Evolutionary conservation across 2,888 invertebrate species (phyloP).

Genomic region (Ophioninae sp.): DNA sequence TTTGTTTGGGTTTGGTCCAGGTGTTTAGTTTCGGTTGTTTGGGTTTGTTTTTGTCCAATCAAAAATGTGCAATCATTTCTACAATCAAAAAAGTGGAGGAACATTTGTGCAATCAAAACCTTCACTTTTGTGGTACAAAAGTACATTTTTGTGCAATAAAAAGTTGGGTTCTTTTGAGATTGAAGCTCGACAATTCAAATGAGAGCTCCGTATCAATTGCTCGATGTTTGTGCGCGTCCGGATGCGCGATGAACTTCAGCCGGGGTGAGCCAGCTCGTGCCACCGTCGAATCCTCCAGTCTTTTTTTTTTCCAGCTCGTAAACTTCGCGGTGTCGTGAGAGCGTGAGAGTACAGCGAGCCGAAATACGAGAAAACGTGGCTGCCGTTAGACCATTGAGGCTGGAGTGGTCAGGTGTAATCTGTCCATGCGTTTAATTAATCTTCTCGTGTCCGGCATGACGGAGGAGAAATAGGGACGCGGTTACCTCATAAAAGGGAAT

Average conservation of each 20-base stretch:
- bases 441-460: constrained; percentile 63
- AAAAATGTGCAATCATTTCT: too few species aligned
- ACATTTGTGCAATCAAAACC: too few species aligned
- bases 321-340: constrained; percentile 76
- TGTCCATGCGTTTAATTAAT: constrained; percentile 78
- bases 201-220: neutral
- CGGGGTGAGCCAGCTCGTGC: neutral
- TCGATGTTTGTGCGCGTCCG: neutral
- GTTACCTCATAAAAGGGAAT: constrained; percentile 54
- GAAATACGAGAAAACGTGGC: constrained; percentile 59
- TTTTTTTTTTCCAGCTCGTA: constrained; percentile 68
- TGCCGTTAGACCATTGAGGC: constrained; percentile 55
- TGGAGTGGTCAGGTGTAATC: constrained; percentile 72
- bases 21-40: too few species aligned
- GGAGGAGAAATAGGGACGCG: constrained; percentile 24
- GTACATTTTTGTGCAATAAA: too few species aligned
- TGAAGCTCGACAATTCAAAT: neutral
- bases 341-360: constrained; percentile 14
- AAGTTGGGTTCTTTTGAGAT: too few species aligned
- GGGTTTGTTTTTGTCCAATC: too few species aligned
- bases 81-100: too few species aligned
- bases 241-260: neutral
- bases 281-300: neutral
- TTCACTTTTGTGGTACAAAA: too few species aligned
- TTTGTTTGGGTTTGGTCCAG: too few species aligned